Percentiles rank a stretch among this genome's conserved stretches.
Conservation (phyloP, 2,113 vertebrate genomes). For the Daubentonia madagascariensis region DNA sequence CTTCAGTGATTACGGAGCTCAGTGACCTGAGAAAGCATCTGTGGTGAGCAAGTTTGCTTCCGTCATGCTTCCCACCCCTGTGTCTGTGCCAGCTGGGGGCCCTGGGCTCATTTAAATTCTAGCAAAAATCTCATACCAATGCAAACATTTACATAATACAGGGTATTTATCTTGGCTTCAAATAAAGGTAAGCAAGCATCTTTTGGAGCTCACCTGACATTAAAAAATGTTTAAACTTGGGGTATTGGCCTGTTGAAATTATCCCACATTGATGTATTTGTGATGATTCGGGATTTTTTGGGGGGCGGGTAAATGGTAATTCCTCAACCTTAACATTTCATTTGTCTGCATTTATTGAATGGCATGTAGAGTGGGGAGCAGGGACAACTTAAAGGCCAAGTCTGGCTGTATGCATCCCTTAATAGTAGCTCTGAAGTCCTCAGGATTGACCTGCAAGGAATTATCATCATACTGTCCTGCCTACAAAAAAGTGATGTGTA, state of each 20-base stretch:
- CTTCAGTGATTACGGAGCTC: constrained; percentile 39
- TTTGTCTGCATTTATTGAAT: background rate
- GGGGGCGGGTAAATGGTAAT: too few relatives aligned
- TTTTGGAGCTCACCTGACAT: constrained; percentile 21
- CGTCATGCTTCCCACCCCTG: constrained; percentile 41
- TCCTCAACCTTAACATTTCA: background rate
- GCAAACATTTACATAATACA: constrained; percentile 36
- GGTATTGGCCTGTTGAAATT: background rate
- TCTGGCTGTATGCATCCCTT: background rate
- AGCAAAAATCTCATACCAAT: constrained; percentile 16
- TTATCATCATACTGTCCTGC: background rate
- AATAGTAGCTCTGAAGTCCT: background rate
- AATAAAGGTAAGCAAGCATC: background rate
- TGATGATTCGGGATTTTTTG: background rate
- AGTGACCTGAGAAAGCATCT: constrained; percentile 45
- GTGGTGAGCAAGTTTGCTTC: background rate
- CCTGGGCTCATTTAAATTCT: constrained; percentile 44
- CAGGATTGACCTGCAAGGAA: background rate
- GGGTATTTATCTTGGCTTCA: constrained; percentile 48
- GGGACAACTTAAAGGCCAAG: background rate
- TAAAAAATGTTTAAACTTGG: background rate
- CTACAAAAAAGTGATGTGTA: background rate
- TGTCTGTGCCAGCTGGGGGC: background rate
- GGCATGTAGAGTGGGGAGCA: background rate
- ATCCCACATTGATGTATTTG: background rate